Conservation (phyloP, 2,888 invertebrate genomes). For the Hypsopygia costalis region DNA sequence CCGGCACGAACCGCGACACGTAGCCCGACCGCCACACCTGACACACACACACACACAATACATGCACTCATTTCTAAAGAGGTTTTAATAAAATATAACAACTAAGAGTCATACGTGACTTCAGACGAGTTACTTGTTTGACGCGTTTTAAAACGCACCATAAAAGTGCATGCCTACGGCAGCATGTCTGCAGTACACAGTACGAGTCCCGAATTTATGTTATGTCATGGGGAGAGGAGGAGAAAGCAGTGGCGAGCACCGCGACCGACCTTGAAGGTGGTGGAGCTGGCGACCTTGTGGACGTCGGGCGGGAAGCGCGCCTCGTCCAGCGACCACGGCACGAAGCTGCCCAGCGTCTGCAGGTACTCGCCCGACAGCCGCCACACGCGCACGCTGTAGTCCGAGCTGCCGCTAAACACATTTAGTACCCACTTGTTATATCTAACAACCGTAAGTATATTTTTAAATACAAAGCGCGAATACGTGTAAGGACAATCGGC, state of each 20-base stretch:
- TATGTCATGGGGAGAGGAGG: too few relatives aligned
- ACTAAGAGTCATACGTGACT: too few relatives aligned
- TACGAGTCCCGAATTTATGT: too few relatives aligned
- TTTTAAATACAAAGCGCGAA: too few relatives aligned
- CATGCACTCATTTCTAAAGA: too few relatives aligned
- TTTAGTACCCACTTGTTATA: not conserved
- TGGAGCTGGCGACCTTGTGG: conserved; percentile 85
- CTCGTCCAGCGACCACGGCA: conserved; percentile 81
- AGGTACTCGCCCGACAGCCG: conserved; percentile 85
- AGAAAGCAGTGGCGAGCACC: not conserved
- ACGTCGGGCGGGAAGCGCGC: conserved; percentile 86
- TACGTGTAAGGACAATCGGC: too few relatives aligned
- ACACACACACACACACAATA: not conserved
- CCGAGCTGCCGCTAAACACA: conserved; percentile 80
- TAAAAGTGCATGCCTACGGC: too few relatives aligned
- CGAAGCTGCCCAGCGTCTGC: conserved; percentile 87
- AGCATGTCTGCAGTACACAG: too few relatives aligned
- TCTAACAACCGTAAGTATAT: too few relatives aligned
- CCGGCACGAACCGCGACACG: conserved; percentile 75
- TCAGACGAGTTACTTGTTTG: too few relatives aligned
- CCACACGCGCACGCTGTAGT: conserved; percentile 88
- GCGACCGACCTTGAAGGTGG: conserved; percentile 83
- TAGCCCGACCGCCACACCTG: conserved; percentile 70
- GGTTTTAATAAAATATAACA: too few relatives aligned
- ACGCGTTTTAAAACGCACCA: too few relatives aligned